Base-by-base conservation (phyloP, 1,140 invertebrate species). In the Zaprionus ornatus region DNA sequence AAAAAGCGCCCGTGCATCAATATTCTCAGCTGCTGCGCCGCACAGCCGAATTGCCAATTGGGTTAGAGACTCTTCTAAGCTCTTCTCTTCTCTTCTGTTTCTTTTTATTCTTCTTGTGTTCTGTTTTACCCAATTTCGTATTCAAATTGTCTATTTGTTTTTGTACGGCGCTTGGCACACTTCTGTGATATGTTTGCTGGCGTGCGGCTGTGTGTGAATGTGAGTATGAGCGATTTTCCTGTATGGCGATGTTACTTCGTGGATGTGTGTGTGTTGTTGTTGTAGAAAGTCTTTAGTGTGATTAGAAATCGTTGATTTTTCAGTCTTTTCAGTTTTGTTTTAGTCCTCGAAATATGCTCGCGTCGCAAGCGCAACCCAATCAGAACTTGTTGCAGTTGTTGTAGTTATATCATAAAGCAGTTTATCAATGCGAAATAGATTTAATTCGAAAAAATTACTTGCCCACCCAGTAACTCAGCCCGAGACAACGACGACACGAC, bases 401-500 rank as follows among this genome's bases (percentile, higher is more conserved):
- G 40, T 77, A 68, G 69, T 82, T 84, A 73, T 67, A 66, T 78
- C 66, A 74, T 82, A 54, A 68, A 88, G 74, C 81, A 90, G 71
- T 88, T 79, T 63, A 78, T 78, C 59, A 84, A 70, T 79, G 78
- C 85, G 68, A 88, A 88, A 81, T 65, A 71, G 61, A 69, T 67
- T 80, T 83, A 79, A 87, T 74, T 83, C 78, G 57, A 74, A 90
- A 87, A 87, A 71, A 69, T 80, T 67, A 69, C 65, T 81, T 71
- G 78, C 61, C 74, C 73, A 81, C 60, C 82, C 80, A 72, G 69
- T 73, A 75, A 83, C 71, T 75, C 82, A 78, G 79, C 85, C 84
- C 74, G 80, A 78, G 83, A 88, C 84, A 88, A 88, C 84, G 84
- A 87, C 79, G 78, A 85, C 67, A 84, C 80, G 67, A 80, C 77